Evolutionary conservation across 2,888 invertebrate genomes (phyloP), one percentile per base, ranked within the genome.

Genomic region (Drosophila gaucha): DNA sequence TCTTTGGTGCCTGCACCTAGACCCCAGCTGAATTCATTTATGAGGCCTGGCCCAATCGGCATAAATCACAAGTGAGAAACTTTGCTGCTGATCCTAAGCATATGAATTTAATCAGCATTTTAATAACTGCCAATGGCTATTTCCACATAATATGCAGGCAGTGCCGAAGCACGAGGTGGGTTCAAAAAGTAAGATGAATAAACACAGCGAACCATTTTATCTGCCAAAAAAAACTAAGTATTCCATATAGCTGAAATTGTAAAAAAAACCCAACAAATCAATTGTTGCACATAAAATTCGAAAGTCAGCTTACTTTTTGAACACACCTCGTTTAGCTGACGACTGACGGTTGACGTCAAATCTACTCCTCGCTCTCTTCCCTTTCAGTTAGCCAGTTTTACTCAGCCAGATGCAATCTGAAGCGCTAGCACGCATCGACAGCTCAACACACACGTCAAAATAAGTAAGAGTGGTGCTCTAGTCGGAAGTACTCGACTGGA

Each of bases 31-130:
- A 52, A 33, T 44, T 35, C 41, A 59, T 39, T 43, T 41, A 58
- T 54, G 38, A 39, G 43, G 35, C 38, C 30, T 18, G 18, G 31
- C 41, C 41, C 30, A n/a, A n/a, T 63, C 80, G 86, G 79, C 79
- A 85, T 82, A 75, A 85, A 79, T 80, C 83, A 82, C 65, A 65
- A 67, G 67, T 63, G 77, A 67, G 80, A 78, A 73, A 56, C 62
- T 44, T 52, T 33, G 57, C 51, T 41, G 55, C 49, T 18, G 58
- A 63, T 70, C 39, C 66, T 55, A 44, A 68, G 63, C 30, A 24
- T 68, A 77, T 74, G 68, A 57, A 70, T 64, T 72, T 86, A 67
- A 86, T 83, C 83, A 66, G 66, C 24, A n/a, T 46, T 62, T 65
- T 67, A 41, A 74, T 69, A 74, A 67, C 74, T 69, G 57, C 67